Evolutionary conservation across 2,113 vertebrate genomes (phyloP).

Genomic region (Macheiramphus alcinus): DNA sequence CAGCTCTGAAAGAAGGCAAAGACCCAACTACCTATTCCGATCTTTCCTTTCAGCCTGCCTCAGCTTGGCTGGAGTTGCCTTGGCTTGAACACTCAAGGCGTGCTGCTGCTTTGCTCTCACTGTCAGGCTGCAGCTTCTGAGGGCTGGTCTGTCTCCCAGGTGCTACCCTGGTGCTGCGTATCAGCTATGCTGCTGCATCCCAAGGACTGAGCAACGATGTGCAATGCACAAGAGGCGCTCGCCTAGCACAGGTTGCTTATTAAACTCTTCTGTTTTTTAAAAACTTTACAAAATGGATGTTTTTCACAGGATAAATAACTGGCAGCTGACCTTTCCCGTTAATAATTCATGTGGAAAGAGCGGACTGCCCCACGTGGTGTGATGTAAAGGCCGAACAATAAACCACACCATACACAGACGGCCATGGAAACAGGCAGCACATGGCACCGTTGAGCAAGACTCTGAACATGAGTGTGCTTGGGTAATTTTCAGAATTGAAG

Average conservation of each 20-base stretch:
- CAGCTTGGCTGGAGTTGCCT: neutral
- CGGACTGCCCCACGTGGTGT: neutral
- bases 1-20: neutral
- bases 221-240: accelerated
- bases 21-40: neutral
- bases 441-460: neutral
- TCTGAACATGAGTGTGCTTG: neutral
- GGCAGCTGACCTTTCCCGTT: neutral
- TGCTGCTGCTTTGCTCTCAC: neutral
- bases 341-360: neutral
- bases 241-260: neutral
- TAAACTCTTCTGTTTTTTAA: neutral
- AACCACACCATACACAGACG: neutral
- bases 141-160: neutral
- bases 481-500: neutral
- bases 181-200: neutral
- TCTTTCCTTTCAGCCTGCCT: neutral
- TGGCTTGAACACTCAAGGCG: neutral
- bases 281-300: conserved; percentile 26
- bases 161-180: neutral
- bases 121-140: neutral
- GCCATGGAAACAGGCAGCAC: neutral
- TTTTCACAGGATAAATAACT: neutral
- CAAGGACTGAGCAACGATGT: neutral
- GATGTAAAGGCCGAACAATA: neutral